These are phyloP conservation scores for Paradisaea rubra DNA, from an alignment of 2,113 vertebrate species.

Conservation along the genomic window DNA sequence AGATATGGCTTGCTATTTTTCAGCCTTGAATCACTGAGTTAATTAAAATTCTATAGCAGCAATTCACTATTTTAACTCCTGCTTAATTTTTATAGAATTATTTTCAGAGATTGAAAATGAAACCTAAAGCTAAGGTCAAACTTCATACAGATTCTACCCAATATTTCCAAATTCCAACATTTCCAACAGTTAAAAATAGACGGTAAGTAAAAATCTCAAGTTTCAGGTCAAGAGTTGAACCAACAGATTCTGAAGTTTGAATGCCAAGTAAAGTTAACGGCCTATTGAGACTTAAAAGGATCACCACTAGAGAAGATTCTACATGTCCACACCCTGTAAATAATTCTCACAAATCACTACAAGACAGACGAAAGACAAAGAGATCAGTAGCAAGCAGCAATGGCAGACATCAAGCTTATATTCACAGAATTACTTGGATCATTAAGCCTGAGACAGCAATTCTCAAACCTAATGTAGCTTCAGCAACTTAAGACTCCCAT, in stretches of 20 bases:
- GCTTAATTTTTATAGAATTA: neutral
- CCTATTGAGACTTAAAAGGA: neutral
- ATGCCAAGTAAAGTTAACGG: neutral
- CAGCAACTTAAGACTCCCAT: neutral
- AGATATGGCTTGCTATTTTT: neutral
- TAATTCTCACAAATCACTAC: neutral
- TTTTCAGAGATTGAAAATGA: neutral
- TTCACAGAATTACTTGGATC: neutral
- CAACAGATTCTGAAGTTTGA: neutral
- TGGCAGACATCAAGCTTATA: neutral
- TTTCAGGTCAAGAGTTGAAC: neutral
- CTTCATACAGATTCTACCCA: neutral
- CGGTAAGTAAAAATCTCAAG: neutral
- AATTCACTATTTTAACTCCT: neutral
- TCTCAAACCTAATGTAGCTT: neutral
- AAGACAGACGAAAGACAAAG: neutral
- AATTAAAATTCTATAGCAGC: neutral
- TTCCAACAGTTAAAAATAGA: neutral
- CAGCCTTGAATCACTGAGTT: neutral
- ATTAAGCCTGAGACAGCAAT: neutral
- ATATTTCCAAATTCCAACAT: neutral
- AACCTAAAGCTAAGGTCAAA: neutral
- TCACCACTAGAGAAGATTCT: neutral
- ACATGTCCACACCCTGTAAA: neutral
- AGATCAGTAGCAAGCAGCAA: neutral